These are phyloP conservation scores for Sphaerophoria rueppellii DNA, from an alignment of 2,888 invertebrate species.

Conservation along the genomic window DNA sequence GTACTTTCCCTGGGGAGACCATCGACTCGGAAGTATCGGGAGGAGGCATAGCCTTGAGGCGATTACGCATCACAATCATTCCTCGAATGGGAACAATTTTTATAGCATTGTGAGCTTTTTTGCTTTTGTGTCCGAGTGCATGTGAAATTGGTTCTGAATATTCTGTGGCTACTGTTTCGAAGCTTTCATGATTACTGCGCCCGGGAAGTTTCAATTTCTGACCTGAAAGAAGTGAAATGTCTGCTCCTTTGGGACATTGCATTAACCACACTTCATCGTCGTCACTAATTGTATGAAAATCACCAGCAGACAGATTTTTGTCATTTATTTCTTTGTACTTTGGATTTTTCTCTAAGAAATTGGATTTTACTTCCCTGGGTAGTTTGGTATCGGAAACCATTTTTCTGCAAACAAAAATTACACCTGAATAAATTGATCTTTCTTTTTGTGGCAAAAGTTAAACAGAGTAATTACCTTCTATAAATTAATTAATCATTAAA, in stretches of 20 bases:
- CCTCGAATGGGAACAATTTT: slow-evolving; percentile 75
- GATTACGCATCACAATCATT: slow-evolving; percentile 75
- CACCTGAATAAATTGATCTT: not conserved
- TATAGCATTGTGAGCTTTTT: slow-evolving; percentile 73
- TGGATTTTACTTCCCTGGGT: slow-evolving; percentile 27
- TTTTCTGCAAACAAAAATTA: not conserved
- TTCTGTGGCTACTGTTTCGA: slow-evolving; percentile 76
- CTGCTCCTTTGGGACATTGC: slow-evolving; percentile 76
- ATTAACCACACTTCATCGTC: slow-evolving; percentile 77
- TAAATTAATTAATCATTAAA: not conserved
- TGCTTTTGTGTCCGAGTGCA: slow-evolving; percentile 75
- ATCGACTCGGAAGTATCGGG: slow-evolving; percentile 59
- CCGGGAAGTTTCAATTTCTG: slow-evolving; percentile 77
- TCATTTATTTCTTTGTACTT: slow-evolving; percentile 69
- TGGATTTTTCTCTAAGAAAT: slow-evolving; percentile 69
- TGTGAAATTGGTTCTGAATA: slow-evolving; percentile 60
- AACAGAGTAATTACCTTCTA: too few relatives aligned
- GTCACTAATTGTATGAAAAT: slow-evolving; percentile 70
- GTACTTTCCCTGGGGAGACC: slow-evolving; percentile 63
- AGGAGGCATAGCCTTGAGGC: slow-evolving; percentile 69
- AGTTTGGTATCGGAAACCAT: slow-evolving; percentile 5
- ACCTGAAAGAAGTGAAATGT: slow-evolving; percentile 69
- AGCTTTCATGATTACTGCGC: slow-evolving; percentile 71
- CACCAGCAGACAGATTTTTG: slow-evolving; percentile 67
- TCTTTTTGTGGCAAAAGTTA: too few relatives aligned